Evolutionary conservation across 1,140 invertebrate genomes (phyloP).

Genomic region (Zaprionus lachaisei): DNA sequence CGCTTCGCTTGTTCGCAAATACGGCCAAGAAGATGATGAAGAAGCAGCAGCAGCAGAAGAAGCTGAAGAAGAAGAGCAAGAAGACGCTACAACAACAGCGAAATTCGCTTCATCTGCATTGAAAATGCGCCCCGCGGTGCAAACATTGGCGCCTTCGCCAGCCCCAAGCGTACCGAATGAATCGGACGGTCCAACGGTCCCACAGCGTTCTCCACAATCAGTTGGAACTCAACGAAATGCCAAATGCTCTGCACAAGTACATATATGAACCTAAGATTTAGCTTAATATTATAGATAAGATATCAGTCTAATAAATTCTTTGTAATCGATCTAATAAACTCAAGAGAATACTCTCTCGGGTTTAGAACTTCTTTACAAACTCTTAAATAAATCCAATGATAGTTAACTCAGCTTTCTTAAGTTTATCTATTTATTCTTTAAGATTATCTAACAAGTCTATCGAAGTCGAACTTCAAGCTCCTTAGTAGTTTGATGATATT

Average conservation of each 20-base stretch:
- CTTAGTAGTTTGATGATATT: too few species aligned
- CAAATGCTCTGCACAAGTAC: not conserved
- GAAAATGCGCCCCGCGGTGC: constrained; percentile 69
- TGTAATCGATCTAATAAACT: too few species aligned
- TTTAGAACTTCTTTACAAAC: not conserved
- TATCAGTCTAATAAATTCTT: too few species aligned
- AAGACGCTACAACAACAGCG: not conserved
- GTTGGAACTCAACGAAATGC: not conserved
- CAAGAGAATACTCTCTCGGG: too few species aligned
- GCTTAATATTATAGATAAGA: not conserved
- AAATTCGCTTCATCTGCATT: constrained; percentile 62
- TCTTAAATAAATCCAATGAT: not conserved
- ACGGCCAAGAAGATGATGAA: constrained; percentile 10
- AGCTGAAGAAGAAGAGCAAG: not conserved
- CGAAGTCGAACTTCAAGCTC: too few species aligned
- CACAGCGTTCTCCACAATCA: not conserved
- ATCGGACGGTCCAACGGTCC: not conserved
- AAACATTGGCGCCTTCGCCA: constrained; percentile 71
- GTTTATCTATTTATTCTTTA: not conserved
- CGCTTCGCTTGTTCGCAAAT: constrained; percentile 51
- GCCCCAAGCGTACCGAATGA: constrained; percentile 34
- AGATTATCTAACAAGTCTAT: not conserved
- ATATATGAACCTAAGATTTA: not conserved
- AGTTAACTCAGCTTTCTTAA: not conserved
- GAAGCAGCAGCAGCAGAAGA: not conserved